Percentiles rank a stretch among this genome's conserved stretches.
phyloP scores from a whole-genome alignment of 1,140 invertebrate genomes.

The Stenopsyche tienmushanensis region DNA sequence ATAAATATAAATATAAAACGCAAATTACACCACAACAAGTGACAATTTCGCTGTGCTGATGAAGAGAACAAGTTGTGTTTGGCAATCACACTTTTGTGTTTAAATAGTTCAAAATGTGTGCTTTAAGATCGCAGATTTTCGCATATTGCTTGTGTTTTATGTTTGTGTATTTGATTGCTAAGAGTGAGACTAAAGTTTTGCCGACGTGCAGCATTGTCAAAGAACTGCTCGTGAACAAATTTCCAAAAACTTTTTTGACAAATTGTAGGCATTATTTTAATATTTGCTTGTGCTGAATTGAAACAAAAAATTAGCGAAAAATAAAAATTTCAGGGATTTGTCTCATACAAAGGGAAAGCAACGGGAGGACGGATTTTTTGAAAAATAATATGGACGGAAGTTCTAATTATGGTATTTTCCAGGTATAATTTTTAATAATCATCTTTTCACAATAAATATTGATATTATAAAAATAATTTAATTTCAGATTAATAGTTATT shows the following conservation, averaged over 20 bases:
- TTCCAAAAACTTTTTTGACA: not conserved
- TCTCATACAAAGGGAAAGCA: not conserved
- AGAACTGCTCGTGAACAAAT: not conserved
- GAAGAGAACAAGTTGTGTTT: no score
- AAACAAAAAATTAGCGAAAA: not conserved
- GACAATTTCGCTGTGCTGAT: no score
- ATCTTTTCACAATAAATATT: not conserved
- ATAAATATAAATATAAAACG: no score
- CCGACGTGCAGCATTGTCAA: no score
- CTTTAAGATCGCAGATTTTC: no score
- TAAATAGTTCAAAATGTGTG: no score
- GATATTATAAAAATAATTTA: not conserved
- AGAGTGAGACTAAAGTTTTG: no score
- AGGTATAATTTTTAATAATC: not conserved
- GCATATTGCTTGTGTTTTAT: no score
- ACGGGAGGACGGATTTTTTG: not conserved
- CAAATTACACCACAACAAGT: no score
- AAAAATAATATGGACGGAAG: not conserved
- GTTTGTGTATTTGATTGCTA: no score
- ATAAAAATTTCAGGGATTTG: not conserved
- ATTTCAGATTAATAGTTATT: not conserved
- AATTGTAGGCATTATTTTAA: slow-evolving; percentile 5
- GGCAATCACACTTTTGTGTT: no score
- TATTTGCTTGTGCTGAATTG: not conserved
- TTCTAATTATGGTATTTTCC: not conserved